Evolutionary conservation across 1,140 invertebrate species (phyloP), one percentile per base, ranked within the genome.

Genomic region (Ostrea denselamellosa): DNA sequence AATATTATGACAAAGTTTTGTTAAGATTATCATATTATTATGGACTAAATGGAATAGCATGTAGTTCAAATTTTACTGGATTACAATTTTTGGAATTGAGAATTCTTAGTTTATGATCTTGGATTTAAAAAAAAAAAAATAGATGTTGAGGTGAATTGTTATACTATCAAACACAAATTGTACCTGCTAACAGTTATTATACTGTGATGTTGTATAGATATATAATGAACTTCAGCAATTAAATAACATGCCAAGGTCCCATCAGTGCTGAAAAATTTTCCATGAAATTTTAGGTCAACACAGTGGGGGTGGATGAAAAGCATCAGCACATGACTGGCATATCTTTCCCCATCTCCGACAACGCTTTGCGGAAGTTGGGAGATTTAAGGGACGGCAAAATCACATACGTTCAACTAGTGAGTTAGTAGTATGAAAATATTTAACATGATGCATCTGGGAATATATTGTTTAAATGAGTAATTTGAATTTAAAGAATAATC

Each of bases 281-380:
- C 4, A 34, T 77, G 25, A 28, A 12, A 10, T 91, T 56, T 82
- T 90, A 95, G 94, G 96, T 97, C 12, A 96, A 96, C 92, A 97
- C 97, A 0, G 97, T 98, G 88, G 97, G 98, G 87, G 96, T 98
- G 19, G 97, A 98, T 93, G 97, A 97, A 0, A 96, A 98, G 93
- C 97, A 98, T 92, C 98, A 98, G 93, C 99, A 98, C 9, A 95
- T 99, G 86, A 97, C 97, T 89, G 98, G 98, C 25, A 97, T 99
- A 28, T 96, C 97, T 2, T 99, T 99, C 94, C 99, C 99, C 51
- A 96, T 99, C n/a, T 97, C 97, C 0, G 96, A 97, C 83, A 96
- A 97, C 87, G 98, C 98, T 0, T 96, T 97, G 90, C 95, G 97
- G 86, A 97, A 97, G 83, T 95, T 99, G 71, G 93, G 94, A 68